phyloP scores from a whole-genome alignment of 2,113 vertebrate species.

The Felis catus region F.catus_Fca126_mat1.0 CM031412.1:6310501-6311000 shows the following conservation, averaged over 20 bases:
- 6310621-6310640: not conserved
- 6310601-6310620: not conserved
- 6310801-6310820: not conserved
- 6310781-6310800: not conserved
- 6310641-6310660: not conserved
- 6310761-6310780: not conserved
- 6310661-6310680: not conserved
- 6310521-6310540: not conserved
- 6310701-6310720: not conserved
- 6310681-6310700: not conserved
- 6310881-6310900: not conserved
- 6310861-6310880: not conserved
- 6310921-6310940: not conserved
- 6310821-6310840: not conserved
- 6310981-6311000: not conserved
- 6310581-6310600: not conserved
- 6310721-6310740: not conserved
- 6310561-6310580: not conserved
- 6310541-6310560: not conserved
- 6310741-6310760: not conserved
- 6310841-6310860: not conserved
- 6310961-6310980: not conserved
- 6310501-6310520: not conserved
- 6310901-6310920: not conserved
- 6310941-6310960: not conserved